Base-by-base conservation (phyloP, 2,888 invertebrate species). In the Bombyx huttoni region DNA sequence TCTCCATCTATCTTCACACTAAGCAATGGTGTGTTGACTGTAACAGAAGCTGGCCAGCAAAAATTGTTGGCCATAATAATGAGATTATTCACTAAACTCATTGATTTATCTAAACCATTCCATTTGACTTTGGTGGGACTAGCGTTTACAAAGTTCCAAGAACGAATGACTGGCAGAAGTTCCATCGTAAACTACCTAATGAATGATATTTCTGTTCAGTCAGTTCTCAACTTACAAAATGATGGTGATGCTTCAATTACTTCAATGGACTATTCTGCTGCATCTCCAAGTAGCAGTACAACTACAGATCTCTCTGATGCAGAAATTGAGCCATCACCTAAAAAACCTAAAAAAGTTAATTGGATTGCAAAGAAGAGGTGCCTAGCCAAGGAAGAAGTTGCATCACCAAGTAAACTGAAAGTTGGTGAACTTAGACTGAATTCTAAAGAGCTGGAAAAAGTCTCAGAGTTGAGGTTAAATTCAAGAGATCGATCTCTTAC, bases 101-200 rank as follows among this genome's bases (percentile, higher is more conserved):
- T 94, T 53, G 91, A 94, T 69, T 87, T 92, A 59, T 89, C 90
- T 34, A 92, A 92, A 80, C 93, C 94, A 57, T 95, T 94, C 81
- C 94, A 94, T 78, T 91, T 95, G 64, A 95, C 94, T 0, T 80
- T 95, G 52, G 87, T 95, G 54, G 95, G 95, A n/a, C 82, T 95
- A 66, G 93, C 94, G 14, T 95, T 95, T 73, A 94, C 94, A 1
- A 95, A 95, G 75, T 95, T 95, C 69, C 92, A 92, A 63, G 94
- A 93, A 62, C 89, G 91, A 54, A 91, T 91, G 72, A 90, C 90
- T 3, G 93, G 93, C 1, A 90, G 91, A 58, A 91, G 92, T 64
- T 93, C 94, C 12, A 93, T 95, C 62, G 92, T 93, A 7, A 93
- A 92, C 55, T 94, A 93, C 69, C 83, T 95, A 51, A 91, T 92